phyloP scores from a whole-genome alignment of 2,113 vertebrate species.

The Podocnemis expansa region DNA sequence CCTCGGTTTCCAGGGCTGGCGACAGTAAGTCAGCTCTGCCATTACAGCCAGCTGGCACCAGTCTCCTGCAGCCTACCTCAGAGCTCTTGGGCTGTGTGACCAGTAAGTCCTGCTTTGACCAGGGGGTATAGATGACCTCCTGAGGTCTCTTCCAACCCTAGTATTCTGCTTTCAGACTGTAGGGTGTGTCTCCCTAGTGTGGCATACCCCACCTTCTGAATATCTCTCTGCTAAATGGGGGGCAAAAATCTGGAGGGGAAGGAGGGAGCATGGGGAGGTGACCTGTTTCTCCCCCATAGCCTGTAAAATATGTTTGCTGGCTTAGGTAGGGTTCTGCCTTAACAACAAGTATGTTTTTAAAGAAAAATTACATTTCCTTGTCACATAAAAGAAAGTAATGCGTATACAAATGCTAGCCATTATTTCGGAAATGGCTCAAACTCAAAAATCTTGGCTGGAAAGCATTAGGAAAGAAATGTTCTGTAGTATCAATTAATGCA shows the following conservation, averaged over 20 bases:
- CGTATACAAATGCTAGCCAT: slow-evolving; percentile 65
- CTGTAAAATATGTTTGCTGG: neutral
- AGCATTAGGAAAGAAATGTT: slow-evolving; percentile 66
- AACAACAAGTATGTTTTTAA: slow-evolving; percentile 64
- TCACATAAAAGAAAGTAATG: slow-evolving; percentile 66
- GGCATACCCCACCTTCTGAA: neutral
- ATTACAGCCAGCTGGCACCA: too few species aligned
- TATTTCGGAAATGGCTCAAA: slow-evolving; percentile 63
- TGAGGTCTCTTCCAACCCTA: too few species aligned
- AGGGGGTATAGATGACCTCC: too few species aligned
- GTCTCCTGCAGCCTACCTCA: too few species aligned
- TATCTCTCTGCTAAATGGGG: neutral
- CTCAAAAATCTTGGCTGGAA: slow-evolving; percentile 70
- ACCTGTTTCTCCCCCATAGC: too few species aligned
- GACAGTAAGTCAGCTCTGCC: too few species aligned
- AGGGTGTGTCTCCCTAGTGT: too few species aligned
- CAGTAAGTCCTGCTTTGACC: too few species aligned
- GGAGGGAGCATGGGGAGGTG: too few species aligned
- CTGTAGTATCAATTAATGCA: slow-evolving; percentile 66
- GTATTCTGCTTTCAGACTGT: neutral
- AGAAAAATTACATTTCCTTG: slow-evolving; percentile 65
- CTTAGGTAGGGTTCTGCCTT: neutral
- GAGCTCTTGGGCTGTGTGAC: too few species aligned
- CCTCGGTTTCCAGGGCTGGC: too few species aligned
- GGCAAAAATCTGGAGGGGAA: neutral